Conservation (phyloP, 2,888 invertebrate species). For the Ganaspis brasiliensis region DNA sequence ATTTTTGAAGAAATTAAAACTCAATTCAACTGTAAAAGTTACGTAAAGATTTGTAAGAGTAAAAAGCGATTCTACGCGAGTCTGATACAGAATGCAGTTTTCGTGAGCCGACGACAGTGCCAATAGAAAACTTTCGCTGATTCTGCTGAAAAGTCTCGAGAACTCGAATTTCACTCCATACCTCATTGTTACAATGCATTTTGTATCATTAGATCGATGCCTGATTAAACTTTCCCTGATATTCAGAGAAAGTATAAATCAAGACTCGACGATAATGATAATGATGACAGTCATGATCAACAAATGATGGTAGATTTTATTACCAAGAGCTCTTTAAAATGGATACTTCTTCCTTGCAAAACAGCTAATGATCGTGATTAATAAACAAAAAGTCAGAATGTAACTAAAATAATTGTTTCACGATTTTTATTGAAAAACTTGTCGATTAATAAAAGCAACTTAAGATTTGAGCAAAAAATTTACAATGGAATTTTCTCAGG, state of each 20-base stretch:
- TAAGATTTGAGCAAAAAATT: too few species aligned
- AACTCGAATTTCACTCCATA: slow-evolving; percentile 61
- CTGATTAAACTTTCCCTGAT: slow-evolving; percentile 63
- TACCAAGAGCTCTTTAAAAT: background rate
- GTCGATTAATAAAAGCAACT: too few species aligned
- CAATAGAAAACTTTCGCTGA: slow-evolving; percentile 63
- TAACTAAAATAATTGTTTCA: too few species aligned
- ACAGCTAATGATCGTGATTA: background rate
- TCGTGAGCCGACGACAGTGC: slow-evolving; percentile 58
- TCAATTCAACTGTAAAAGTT: too few species aligned
- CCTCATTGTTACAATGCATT: slow-evolving; percentile 63
- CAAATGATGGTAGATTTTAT: background rate
- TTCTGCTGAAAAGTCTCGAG: slow-evolving; percentile 58
- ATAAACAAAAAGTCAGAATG: too few species aligned
- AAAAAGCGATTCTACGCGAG: slow-evolving; percentile 41
- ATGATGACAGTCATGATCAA: background rate
- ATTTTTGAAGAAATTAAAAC: too few species aligned
- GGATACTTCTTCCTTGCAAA: background rate
- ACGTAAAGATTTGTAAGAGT: background rate
- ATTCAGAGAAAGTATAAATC: slow-evolving; percentile 59
- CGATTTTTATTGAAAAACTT: too few species aligned
- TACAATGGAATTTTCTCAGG: too few species aligned
- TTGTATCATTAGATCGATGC: slow-evolving; percentile 60
- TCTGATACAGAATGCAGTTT: slow-evolving; percentile 56
- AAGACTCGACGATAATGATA: background rate